Percentiles rank a stretch among this genome's conserved stretches.
phyloP scores from a whole-genome alignment of 1,140 invertebrate genomes.

The Brachionus manjavacas region DNA sequence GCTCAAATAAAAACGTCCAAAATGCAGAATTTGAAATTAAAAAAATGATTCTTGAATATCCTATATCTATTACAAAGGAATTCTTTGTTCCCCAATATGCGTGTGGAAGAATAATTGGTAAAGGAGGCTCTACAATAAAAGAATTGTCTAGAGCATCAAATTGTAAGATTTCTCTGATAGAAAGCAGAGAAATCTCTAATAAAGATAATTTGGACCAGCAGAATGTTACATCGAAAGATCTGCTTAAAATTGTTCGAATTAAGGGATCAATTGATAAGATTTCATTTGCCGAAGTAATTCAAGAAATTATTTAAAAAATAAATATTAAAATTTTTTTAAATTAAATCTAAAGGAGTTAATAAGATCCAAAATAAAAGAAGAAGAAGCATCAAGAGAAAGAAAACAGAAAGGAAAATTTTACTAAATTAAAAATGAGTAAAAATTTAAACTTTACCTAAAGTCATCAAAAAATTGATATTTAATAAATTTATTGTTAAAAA shows the following conservation, averaged over 20 bases:
- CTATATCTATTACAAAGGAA: background rate
- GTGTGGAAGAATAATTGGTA: constrained; percentile 62
- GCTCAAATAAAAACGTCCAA: constrained; percentile 18
- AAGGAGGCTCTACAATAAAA: constrained; percentile 66
- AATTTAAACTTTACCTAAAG: background rate
- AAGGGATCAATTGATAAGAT: background rate
- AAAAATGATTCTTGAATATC: constrained; percentile 4
- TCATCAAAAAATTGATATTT: background rate
- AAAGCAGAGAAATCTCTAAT: background rate
- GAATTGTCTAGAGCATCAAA: constrained; percentile 41
- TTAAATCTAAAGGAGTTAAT: background rate
- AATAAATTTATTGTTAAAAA: no score
- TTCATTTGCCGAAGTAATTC: constrained; percentile 7
- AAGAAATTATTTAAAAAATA: background rate
- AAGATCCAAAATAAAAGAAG: constrained; percentile 1
- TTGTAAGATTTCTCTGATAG: background rate
- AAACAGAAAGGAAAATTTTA: background rate
- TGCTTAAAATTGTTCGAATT: background rate
- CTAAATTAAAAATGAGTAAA: background rate
- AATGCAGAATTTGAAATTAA: constrained; percentile 25
- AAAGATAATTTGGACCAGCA: background rate
- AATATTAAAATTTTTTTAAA: no score
- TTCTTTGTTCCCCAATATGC: constrained; percentile 57
- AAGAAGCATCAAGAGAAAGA: background rate
- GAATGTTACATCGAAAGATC: background rate